A percentile compares a stretch with the other conserved stretches of the same genome.
phyloP scores from a whole-genome alignment of 2,888 invertebrate genomes.

The Cheilosia vernalis region DNA sequence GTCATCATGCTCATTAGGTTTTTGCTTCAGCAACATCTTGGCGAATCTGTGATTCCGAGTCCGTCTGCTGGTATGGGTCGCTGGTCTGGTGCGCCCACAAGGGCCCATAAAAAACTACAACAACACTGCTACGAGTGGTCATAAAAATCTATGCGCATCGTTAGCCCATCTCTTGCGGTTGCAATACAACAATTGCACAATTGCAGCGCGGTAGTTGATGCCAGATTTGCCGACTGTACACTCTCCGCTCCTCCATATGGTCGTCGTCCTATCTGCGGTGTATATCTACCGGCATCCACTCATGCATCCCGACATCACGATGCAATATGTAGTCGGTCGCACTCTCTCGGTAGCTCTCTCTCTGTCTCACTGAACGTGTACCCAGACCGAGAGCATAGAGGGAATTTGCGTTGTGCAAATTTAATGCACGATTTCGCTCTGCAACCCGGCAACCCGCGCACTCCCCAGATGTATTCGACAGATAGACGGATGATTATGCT shows the following conservation, averaged over 20 bases:
- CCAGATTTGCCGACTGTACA: constrained; percentile 48
- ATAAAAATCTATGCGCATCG: constrained; percentile 75
- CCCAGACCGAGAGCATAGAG: constrained; percentile 27
- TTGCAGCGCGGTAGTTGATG: constrained; percentile 43
- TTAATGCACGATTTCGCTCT: constrained; percentile 74
- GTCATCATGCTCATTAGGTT: constrained; percentile 74
- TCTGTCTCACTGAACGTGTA: constrained; percentile 11
- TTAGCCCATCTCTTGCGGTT: constrained; percentile 60
- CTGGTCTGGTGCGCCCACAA: constrained; percentile 39
- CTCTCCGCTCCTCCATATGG: constrained; percentile 17
- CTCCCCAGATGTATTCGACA: constrained; percentile 63
- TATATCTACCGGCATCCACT: constrained; percentile 72
- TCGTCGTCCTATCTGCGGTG: constrained; percentile 52
- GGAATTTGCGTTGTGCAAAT: constrained; percentile 74
- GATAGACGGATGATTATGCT: constrained; percentile 73
- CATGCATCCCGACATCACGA: constrained; percentile 73
- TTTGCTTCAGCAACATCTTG: constrained; percentile 27
- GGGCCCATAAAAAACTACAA: constrained; percentile 53
- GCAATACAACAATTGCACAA: constrained; percentile 72
- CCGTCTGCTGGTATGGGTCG: constrained; percentile 13
- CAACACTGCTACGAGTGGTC: constrained; percentile 60
- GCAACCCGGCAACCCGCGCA: constrained; percentile 48
- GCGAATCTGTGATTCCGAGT: constrained; percentile 29
- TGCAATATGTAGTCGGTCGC: constrained; percentile 29
- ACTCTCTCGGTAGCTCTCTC: constrained; percentile 16